Percentiles rank a stretch among this genome's conserved stretches.
Evolutionary conservation across 2,113 vertebrate species (phyloP).

Genomic region (Leucosticte australis): DNA sequence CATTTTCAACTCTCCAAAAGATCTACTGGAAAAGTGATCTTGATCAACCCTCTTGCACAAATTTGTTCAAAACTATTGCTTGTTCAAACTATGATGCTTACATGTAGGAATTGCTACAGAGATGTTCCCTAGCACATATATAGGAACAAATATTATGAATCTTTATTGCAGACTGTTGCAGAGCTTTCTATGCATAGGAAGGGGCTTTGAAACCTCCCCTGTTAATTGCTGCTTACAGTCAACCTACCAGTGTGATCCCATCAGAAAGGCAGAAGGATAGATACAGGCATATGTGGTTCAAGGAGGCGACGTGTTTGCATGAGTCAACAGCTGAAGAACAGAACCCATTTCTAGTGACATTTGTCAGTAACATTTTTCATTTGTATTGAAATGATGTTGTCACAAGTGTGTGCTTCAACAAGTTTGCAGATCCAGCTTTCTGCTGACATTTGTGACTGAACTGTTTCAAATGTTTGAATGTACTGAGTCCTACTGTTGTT

Average conservation of each 20-base stretch:
- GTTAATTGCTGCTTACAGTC: background rate
- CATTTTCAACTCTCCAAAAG: background rate
- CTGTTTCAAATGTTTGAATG: background rate
- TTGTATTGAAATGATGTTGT: background rate
- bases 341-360: background rate
- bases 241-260: background rate
- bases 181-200: background rate
- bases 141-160: background rate
- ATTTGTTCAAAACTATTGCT: background rate
- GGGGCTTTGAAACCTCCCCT: background rate
- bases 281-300: background rate
- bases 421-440: background rate
- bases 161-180: background rate
- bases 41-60: background rate
- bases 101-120: background rate
- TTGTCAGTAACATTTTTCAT: background rate
- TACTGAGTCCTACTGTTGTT: background rate
- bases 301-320: background rate
- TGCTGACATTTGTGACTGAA: background rate
- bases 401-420: background rate
- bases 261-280: background rate
- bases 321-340: background rate
- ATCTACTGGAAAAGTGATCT: background rate
- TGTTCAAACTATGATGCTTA: background rate
- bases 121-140: background rate